Conservation (phyloP, 2,113 vertebrate species). For the Taurulus bubalis region DNA sequence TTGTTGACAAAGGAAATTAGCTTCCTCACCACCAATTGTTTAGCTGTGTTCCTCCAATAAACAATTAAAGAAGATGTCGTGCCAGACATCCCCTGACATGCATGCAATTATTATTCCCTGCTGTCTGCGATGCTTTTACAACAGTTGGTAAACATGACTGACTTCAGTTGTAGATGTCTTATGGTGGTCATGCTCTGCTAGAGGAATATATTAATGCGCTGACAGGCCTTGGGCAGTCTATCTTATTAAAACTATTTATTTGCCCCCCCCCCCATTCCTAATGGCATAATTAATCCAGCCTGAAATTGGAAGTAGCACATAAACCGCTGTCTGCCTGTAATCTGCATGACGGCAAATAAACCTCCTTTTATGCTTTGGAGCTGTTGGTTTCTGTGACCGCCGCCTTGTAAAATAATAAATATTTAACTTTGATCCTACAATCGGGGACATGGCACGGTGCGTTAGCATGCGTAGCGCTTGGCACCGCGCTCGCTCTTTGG, state of each 20-base stretch:
- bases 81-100: slow-evolving; percentile 52
- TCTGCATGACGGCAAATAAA: slow-evolving; percentile 64
- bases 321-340: slow-evolving; percentile 66
- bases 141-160: slow-evolving; percentile 70
- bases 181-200: slow-evolving; percentile 71
- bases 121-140: slow-evolving; percentile 64
- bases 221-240: slow-evolving; percentile 62
- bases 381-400: slow-evolving; percentile 48
- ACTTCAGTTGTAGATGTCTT: slow-evolving; percentile 70
- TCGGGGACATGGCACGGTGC: slow-evolving; percentile 5
- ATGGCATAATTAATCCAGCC: slow-evolving; percentile 78
- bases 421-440: slow-evolving; percentile 36
- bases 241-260: slow-evolving; percentile 80
- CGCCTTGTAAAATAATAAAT: slow-evolving; percentile 43
- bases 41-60: slow-evolving; percentile 37
- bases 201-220: slow-evolving; percentile 69
- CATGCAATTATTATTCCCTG: slow-evolving; percentile 70
- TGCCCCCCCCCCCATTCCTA: slow-evolving; percentile 51
- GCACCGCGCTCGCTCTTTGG: not conserved
- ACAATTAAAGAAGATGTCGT: slow-evolving; percentile 67
- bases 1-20: slow-evolving; percentile 45
- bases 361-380: slow-evolving; percentile 41
- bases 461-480: not conserved
- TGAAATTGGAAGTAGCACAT: slow-evolving; percentile 74
- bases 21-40: slow-evolving; percentile 40